Conservation (phyloP, 2,888 invertebrate genomes). For the Calameuta pallipes region DNA sequence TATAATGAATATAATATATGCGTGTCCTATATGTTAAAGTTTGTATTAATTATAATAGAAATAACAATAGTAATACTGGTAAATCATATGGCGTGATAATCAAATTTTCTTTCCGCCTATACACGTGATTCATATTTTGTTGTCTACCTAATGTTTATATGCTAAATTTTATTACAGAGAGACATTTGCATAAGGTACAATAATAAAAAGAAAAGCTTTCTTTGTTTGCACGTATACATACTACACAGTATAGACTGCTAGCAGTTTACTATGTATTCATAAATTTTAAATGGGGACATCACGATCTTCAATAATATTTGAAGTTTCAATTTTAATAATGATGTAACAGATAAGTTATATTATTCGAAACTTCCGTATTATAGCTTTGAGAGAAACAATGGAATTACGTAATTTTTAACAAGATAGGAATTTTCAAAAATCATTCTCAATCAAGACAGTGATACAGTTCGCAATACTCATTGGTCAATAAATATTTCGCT, state of each 20-base stretch:
- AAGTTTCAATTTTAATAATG: neutral
- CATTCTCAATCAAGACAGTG: neutral
- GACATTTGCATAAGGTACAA: neutral
- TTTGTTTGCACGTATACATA: neutral
- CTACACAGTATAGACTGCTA: neutral
- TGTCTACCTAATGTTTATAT: conserved; percentile 44
- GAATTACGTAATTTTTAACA: neutral
- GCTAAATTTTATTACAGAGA: conserved; percentile 10
- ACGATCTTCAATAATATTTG: neutral
- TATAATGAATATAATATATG: conserved; percentile 5
- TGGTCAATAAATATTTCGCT: neutral
- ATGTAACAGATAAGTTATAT: neutral
- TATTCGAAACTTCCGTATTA: neutral
- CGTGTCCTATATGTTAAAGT: conserved; percentile 35
- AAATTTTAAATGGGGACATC: neutral
- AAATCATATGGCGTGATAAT: conserved; percentile 63
- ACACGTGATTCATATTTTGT: conserved; percentile 31
- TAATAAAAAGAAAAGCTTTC: neutral
- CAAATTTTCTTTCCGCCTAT: conserved; percentile 47
- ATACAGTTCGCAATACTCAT: neutral
- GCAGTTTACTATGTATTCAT: neutral
- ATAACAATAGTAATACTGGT: conserved; percentile 64
- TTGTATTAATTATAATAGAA: conserved; percentile 38
- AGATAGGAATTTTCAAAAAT: neutral
- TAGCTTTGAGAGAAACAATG: neutral